Percentiles rank a stretch among this genome's conserved stretches.
These are phyloP conservation scores for Melanostoma scalare DNA, from an alignment of 2,888 invertebrate genomes.

Conservation along the genomic window DNA sequence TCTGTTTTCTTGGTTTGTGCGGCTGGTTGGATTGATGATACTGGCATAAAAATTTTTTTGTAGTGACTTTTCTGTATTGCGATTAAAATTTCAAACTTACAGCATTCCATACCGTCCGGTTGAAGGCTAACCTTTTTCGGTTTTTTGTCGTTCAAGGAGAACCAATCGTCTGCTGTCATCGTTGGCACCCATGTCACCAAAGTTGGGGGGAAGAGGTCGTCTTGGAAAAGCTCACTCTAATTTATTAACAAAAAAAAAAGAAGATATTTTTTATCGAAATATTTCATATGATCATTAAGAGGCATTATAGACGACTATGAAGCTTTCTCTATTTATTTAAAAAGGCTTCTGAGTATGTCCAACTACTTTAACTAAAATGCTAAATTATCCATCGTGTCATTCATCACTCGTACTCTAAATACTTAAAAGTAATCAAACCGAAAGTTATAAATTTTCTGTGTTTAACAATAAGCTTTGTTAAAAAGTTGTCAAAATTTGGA, in stretches of 20 bases:
- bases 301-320: too few species aligned
- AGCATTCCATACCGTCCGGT: slow-evolving; percentile 93
- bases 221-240: slow-evolving; percentile 97
- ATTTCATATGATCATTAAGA: too few species aligned
- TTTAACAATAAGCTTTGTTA: too few species aligned
- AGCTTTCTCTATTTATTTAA: too few species aligned
- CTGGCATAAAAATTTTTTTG: slow-evolving; percentile 70
- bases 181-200: slow-evolving; percentile 93
- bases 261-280: background rate
- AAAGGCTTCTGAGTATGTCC: too few species aligned
- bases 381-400: too few species aligned
- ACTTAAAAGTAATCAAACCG: too few species aligned
- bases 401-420: too few species aligned
- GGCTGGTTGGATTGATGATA: slow-evolving; percentile 80
- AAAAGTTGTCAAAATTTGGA: too few species aligned
- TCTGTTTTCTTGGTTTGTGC: slow-evolving; percentile 77
- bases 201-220: slow-evolving; percentile 97
- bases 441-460: too few species aligned
- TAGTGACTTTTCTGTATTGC: background rate
- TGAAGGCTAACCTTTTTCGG: slow-evolving; percentile 88
- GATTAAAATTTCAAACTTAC: slow-evolving; percentile 83
- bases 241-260: slow-evolving; percentile 36
- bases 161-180: slow-evolving; percentile 90
- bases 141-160: slow-evolving; percentile 85
- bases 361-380: too few species aligned